Base-by-base conservation (phyloP, 1,140 invertebrate genomes). In the Drosophila kikkawai region DNA sequence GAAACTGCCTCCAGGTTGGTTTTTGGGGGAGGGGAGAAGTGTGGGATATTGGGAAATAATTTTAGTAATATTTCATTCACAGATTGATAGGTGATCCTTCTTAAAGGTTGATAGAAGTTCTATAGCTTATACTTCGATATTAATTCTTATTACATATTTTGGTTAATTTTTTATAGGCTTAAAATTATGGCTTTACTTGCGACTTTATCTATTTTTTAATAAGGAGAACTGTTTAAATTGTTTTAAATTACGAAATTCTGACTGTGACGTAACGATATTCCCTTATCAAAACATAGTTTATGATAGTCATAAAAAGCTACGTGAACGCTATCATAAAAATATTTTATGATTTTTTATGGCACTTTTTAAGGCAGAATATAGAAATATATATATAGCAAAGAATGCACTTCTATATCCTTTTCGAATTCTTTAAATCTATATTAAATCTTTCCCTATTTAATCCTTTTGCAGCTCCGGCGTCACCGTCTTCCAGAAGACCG, bases 401-500 rank as follows among this genome's bases (percentile, higher is more conserved):
- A 29, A 29, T 5, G 26, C 15, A 29, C 8, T 7, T 11, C 0
- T 5, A 15, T 15, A 15, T 22, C 34, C 36, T 26, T 15, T n/a
- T 13, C 0, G 2, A 37, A 22, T 22, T 19, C 13, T 15, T 0
- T 3, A 15, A 22, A 4, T 55, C 6, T 6, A 15, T 39, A 15
- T 1, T 1, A 55, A 55, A 22, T 39, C 29, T 32, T 4, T 15
- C 7, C 37, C 5, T 13, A 19, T 9, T 11, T 7, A 7, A 50
- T 7, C 1, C 9, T 32, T 51, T 0, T 22, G 0, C 44, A 91
- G 85, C 41, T 7, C 82, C 44, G 91, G 91, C 7, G 50, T 80
- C 0, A 92, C 91, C 3, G 50, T 56, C 1, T 92, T 92, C 58
- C 0, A 85, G 15, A 73, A 39, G 15, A 81, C 88, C 3, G 65